A percentile compares a stretch with the other conserved stretches of the same genome.
Evolutionary conservation across 2,113 vertebrate genomes (phyloP).

Genomic region (Atlantisia rogersi): DNA sequence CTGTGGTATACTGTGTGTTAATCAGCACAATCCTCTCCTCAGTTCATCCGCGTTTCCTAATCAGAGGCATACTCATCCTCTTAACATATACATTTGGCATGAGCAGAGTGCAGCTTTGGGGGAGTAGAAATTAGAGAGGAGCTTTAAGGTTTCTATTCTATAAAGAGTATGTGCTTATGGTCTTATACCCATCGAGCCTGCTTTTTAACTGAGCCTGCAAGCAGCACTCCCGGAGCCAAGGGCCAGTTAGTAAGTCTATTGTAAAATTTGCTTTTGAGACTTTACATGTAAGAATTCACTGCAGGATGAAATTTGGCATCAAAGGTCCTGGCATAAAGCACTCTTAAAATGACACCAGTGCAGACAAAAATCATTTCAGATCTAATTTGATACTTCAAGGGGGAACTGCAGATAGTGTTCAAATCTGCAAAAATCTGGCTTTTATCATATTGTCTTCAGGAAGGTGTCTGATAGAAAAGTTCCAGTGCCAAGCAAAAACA

Average conservation of each 20-base stretch:
- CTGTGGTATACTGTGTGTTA: neutral
- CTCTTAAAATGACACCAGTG: neutral
- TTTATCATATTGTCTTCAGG: conserved; percentile 28
- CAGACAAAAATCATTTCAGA: neutral
- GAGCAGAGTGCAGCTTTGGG: neutral
- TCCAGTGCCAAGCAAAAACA: conserved; percentile 48
- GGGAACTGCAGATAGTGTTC: neutral
- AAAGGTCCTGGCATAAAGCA: conserved; percentile 13
- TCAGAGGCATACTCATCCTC: neutral
- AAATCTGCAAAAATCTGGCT: conserved; percentile 33
- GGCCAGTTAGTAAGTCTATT: conserved; percentile 32
- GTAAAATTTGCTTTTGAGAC: conserved; percentile 38
- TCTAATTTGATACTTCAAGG: conserved; percentile 35
- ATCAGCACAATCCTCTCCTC: neutral
- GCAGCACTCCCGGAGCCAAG: neutral
- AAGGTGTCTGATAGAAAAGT: conserved; percentile 3
- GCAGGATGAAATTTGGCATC: conserved; percentile 13
- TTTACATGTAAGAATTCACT: conserved; percentile 30
- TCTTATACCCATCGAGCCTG: neutral
- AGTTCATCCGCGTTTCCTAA: neutral
- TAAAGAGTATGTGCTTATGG: neutral
- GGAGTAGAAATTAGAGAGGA: neutral
- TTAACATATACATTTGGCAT: neutral
- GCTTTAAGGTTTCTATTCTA: neutral
- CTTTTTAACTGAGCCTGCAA: conserved; percentile 26